Percentiles rank a stretch among this genome's conserved stretches.
Conservation (phyloP, 2,888 invertebrate genomes). For the Axea sp. region DNA sequence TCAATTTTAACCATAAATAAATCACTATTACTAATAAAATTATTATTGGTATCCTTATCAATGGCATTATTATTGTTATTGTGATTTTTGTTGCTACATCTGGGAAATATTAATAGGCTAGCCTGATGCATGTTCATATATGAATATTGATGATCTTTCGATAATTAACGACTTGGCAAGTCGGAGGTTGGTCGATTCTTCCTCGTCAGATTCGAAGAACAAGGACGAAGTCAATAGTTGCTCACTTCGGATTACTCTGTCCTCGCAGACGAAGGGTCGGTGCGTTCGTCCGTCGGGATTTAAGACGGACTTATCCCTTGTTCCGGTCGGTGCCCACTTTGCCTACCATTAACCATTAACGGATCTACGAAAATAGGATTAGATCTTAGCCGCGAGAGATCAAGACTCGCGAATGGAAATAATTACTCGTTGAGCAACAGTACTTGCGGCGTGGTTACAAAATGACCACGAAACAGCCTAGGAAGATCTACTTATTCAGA, state of each 20-base stretch:
- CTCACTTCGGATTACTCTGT: slow-evolving; percentile 75
- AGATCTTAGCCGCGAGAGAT: slow-evolving; percentile 66
- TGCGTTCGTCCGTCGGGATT: slow-evolving; percentile 73
- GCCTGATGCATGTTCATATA: slow-evolving; percentile 45
- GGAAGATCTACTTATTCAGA: slow-evolving; percentile 28
- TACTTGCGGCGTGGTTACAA: slow-evolving; percentile 32
- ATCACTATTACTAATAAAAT: too few species aligned
- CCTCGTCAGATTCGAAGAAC: slow-evolving; percentile 48
- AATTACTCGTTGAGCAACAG: slow-evolving; percentile 11
- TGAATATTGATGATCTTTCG: slow-evolving; percentile 68
- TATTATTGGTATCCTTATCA: not conserved
- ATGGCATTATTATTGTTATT: slow-evolving; percentile 3
- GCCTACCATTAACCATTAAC: slow-evolving; percentile 80
- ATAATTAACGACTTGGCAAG: slow-evolving; percentile 67
- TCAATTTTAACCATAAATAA: too few species aligned
- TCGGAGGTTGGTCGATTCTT: slow-evolving; percentile 49
- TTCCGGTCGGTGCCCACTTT: slow-evolving; percentile 79
- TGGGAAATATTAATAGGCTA: slow-evolving; percentile 31
- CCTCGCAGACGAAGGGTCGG: slow-evolving; percentile 71
- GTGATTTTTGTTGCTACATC: slow-evolving; percentile 7
- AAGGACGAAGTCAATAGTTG: slow-evolving; percentile 74
- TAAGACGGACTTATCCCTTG: slow-evolving; percentile 79
- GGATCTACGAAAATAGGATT: slow-evolving; percentile 79
- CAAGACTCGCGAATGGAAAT: slow-evolving; percentile 37
- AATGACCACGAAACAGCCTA: slow-evolving; percentile 16